A percentile compares a stretch with the other conserved stretches of the same genome.
Conservation (phyloP, 2,888 invertebrate species). For the Opisthograptis luteolata region DNA sequence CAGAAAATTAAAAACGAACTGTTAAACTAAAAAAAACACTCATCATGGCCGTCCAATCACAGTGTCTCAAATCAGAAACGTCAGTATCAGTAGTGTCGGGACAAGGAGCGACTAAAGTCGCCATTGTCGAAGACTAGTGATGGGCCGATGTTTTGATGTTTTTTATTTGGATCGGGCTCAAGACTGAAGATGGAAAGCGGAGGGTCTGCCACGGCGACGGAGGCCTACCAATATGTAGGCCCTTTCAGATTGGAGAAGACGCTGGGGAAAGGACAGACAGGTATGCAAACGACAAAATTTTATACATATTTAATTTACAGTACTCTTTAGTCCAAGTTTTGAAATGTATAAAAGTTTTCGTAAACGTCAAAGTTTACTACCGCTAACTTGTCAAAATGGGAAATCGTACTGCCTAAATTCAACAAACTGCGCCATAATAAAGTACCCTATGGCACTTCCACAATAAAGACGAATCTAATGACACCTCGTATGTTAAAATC, state of each 20-base stretch:
- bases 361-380: no score
- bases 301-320: no score
- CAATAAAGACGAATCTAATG: no score
- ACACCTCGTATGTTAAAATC: no score
- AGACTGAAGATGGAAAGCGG: constrained; percentile 71
- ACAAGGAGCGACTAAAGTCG: constrained; percentile 8
- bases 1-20: constrained; percentile 1
- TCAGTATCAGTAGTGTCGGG: constrained; percentile 20
- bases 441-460: no score
- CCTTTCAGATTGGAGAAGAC: constrained; percentile 99
- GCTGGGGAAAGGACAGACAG: constrained; percentile 99
- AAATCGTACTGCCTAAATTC: no score
- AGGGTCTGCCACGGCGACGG: constrained; percentile 65
- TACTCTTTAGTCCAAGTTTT: no score
- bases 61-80: constrained; percentile 28
- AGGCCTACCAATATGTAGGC: constrained; percentile 96
- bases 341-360: no score
- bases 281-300: no score
- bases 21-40: constrained; percentile 3
- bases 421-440: no score
- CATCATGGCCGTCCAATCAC: constrained; percentile 36
- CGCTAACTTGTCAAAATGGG: no score
- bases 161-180: constrained; percentile 40
- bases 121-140: constrained; percentile 25
- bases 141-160: constrained; percentile 46